Base-by-base conservation (phyloP, 2,888 invertebrate genomes). In the Osedax frankpressi region DNA sequence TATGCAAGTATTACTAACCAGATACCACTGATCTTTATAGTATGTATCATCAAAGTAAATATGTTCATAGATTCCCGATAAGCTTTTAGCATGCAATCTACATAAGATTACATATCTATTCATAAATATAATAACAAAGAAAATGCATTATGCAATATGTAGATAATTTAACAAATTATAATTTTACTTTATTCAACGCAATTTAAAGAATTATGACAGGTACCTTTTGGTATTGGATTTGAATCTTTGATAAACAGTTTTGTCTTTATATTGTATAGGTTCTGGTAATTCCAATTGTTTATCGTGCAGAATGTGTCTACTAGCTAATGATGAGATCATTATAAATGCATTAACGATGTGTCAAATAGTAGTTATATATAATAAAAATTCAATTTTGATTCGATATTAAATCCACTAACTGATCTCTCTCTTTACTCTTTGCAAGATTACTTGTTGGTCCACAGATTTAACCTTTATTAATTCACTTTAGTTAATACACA, bases 1-100 rank as follows among this genome's bases (percentile, higher is more conserved):
- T n/a, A n/a, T n/a, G n/a, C n/a, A n/a, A n/a, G n/a, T n/a, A n/a
- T n/a, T 11, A 79, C 81, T 77, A 77, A 83, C 82, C 76, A 79
- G 69, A 71, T 82, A 83, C 82, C 82, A 82, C 78, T 81, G 79
- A 67, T 82, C 81, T 1, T 69, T 30, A 74, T 77, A 82, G 69
- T 75, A 76, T 14, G 80, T 79, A 75, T 83, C 83, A 70, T 79
- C 79, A 73, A 80, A 81, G 14, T 70, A n/a, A 2, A 78, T 44
- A 3, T 63, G 24, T n/a, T 60, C 11, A 11, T 26, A 1, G 71
- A 14, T 2, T 3, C 27, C 30, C 26, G 2, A 44, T 25, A 29
- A 28, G 69, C 30, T 14, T 29, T 28, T 28, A 69, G 30, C 29
- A 1, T 69, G 44, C 44, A 44, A 44, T 44, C n/a, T n/a, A n/a